Evolutionary conservation across 1,140 invertebrate species (phyloP).

Genomic region (Brachionus angularis): DNA sequence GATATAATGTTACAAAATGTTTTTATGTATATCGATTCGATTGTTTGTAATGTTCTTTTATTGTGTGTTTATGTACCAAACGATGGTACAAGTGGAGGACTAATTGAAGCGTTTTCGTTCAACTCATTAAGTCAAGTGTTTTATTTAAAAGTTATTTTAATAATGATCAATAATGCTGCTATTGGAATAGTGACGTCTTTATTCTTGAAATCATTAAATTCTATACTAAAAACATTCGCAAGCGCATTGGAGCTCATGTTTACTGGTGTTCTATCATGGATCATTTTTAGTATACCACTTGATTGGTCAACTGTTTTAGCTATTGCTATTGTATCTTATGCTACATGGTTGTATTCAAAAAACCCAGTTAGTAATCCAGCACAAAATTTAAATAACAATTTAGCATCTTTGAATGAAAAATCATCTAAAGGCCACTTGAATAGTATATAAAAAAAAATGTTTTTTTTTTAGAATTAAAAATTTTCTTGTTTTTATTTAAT

Average conservation of each 20-base stretch:
- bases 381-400: background rate
- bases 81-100: slow-evolving; percentile 50
- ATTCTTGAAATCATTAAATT: slow-evolving; percentile 86
- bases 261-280: slow-evolving; percentile 79
- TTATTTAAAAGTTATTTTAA: slow-evolving; percentile 62
- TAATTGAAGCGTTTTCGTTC: background rate
- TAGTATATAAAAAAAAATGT: background rate
- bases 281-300: slow-evolving; percentile 81
- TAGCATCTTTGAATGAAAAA: background rate
- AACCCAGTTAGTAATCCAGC: slow-evolving; percentile 30
- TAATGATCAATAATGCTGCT: slow-evolving; percentile 81
- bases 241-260: slow-evolving; percentile 86
- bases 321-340: slow-evolving; percentile 75
- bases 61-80: slow-evolving; percentile 60
- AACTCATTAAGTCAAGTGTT: slow-evolving; percentile 48
- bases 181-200: slow-evolving; percentile 89
- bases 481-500: background rate
- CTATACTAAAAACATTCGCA: slow-evolving; percentile 91
- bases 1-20: slow-evolving; percentile 89
- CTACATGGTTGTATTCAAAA: slow-evolving; percentile 71
- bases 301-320: slow-evolving; percentile 74
- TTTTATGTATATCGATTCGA: slow-evolving; percentile 91
- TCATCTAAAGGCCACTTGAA: background rate
- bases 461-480: background rate
- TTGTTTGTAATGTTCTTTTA: slow-evolving; percentile 75